These are phyloP conservation scores for Rhogogaster chlorosoma DNA, from an alignment of 2,888 invertebrate species.

Conservation along the genomic window DNA sequence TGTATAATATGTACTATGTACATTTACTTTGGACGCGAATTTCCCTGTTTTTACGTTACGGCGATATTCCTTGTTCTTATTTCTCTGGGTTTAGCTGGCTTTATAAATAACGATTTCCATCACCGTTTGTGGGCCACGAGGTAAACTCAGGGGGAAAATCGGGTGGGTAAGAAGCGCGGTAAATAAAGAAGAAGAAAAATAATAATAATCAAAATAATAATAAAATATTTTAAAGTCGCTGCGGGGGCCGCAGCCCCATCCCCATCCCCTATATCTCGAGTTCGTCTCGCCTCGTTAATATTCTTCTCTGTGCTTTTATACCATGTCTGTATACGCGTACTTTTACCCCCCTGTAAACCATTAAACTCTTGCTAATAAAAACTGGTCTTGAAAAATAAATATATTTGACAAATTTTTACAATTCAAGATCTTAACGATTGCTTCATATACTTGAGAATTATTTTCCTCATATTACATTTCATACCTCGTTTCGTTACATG, in stretches of 20 bases:
- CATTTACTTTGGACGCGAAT: neutral
- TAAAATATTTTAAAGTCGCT: neutral
- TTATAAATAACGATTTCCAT: slow-evolving; percentile 37
- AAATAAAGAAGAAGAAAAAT: neutral
- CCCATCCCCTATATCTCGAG: neutral
- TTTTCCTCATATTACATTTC: too few relatives aligned
- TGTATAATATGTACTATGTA: neutral
- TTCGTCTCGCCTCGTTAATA: slow-evolving; percentile 42
- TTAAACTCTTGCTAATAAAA: slow-evolving; percentile 12
- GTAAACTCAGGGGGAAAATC: neutral
- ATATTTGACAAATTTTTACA: neutral
- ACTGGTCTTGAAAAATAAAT: neutral
- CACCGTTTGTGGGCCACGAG: neutral
- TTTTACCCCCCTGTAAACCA: slow-evolving; percentile 11
- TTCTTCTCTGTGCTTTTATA: slow-evolving; percentile 21
- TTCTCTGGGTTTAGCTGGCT: neutral
- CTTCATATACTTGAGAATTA: too few relatives aligned
- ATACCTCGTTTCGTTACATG: neutral
- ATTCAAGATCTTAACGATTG: too few relatives aligned
- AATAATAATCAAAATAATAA: neutral
- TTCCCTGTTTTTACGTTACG: neutral
- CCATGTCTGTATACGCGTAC: neutral
- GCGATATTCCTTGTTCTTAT: neutral
- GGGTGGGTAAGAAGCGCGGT: neutral
- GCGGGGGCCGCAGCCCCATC: neutral